Conservation (phyloP, 2,113 vertebrate genomes). For the Aldabrachelys gigantea region DNA sequence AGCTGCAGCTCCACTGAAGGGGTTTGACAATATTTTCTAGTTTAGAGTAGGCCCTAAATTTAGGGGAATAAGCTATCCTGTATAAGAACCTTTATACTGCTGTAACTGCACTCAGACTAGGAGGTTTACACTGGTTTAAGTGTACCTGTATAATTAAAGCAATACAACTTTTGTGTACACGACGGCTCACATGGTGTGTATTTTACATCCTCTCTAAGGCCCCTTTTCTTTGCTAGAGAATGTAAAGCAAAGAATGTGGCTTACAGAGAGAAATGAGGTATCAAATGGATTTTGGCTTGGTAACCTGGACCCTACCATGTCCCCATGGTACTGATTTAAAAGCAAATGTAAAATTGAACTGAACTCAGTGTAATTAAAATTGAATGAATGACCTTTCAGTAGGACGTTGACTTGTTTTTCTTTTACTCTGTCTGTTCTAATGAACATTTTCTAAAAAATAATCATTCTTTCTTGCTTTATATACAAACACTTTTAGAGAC, state of each 20-base stretch:
- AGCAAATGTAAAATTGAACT: background rate
- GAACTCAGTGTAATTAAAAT: background rate
- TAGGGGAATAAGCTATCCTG: background rate
- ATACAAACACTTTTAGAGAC: rapidly evolving
- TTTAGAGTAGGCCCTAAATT: background rate
- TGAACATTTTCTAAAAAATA: background rate
- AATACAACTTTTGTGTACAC: background rate
- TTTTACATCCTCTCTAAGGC: background rate
- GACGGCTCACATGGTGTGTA: background rate
- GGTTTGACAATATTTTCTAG: background rate
- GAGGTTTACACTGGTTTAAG: background rate
- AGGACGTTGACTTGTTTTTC: too few species aligned
- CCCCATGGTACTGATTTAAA: background rate
- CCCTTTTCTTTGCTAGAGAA: rapidly evolving
- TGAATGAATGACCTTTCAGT: background rate
- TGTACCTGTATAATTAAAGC: background rate
- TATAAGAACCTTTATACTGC: background rate
- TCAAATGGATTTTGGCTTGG: conserved; percentile 6
- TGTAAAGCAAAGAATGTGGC: background rate
- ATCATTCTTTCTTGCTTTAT: background rate
- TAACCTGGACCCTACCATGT: conserved; percentile 15
- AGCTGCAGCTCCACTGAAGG: conserved; percentile 8
- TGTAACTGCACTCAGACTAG: background rate
- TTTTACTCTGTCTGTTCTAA: background rate
- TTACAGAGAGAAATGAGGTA: background rate